A percentile compares a stretch with the other conserved stretches of the same genome.
phyloP scores from a whole-genome alignment of 2,888 invertebrate species.

The Apodemia hepburni region DNA sequence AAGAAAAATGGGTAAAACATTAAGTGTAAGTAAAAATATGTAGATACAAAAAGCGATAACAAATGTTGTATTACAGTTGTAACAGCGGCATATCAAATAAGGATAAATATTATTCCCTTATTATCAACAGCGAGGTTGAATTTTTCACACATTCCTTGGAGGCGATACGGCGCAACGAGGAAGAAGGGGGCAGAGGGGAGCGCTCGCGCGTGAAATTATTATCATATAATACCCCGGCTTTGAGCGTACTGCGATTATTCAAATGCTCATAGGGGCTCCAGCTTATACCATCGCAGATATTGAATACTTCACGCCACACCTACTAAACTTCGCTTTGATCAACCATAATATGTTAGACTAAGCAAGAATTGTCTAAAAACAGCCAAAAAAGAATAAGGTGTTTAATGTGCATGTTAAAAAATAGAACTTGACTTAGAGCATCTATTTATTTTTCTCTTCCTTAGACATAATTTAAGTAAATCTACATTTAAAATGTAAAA shows the following conservation, averaged over 20 bases:
- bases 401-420: too few species aligned
- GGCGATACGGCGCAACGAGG: constrained; percentile 43
- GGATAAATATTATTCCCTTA: constrained; percentile 37
- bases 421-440: too few species aligned
- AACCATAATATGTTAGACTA: background rate
- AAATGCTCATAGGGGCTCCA: constrained; percentile 60
- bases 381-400: background rate
- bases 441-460: too few species aligned
- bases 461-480: too few species aligned
- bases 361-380: background rate
- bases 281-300: constrained; percentile 47
- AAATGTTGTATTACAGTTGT: constrained; percentile 26
- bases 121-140: constrained; percentile 45
- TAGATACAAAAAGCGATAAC: constrained; percentile 13
- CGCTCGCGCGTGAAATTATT: constrained; percentile 76
- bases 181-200: constrained; percentile 43
- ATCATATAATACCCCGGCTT: constrained; percentile 72
- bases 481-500: too few species aligned
- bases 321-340: constrained; percentile 45
- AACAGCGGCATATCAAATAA: constrained; percentile 32
- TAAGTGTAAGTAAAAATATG: constrained; percentile 7
- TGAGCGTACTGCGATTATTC: constrained; percentile 71
- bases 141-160: constrained; percentile 69
- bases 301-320: constrained; percentile 52
- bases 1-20: background rate